Evolutionary conservation across 2,888 invertebrate species (phyloP), one percentile per base, ranked within the genome.

Genomic region (Patella pellucida): DNA sequence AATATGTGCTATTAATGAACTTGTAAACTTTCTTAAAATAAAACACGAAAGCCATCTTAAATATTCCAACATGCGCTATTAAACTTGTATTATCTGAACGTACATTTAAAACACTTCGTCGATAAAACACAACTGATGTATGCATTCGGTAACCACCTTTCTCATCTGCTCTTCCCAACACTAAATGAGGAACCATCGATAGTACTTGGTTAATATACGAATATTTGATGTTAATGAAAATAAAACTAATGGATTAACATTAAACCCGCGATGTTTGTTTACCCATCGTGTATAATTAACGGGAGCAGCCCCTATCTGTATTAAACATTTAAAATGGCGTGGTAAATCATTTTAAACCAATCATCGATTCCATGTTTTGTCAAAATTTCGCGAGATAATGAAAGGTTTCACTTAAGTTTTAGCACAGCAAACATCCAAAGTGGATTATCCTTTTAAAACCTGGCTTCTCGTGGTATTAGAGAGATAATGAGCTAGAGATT

Each of bases 331-430:
- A 23, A 62, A 62, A 16, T 12, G 12, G 62, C 62, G 62, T 62
- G 62, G 19, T 62, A 41, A 41, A 41, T 62, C 62, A 23, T 12
- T 62, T 62, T 23, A 62, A 62, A 62, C 62, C 62, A 62, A 62
- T 62, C 62, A 62, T 19, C 23, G 62, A 23, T 23, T 62, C 19
- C 23, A 62, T n/a, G 19, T 62, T 62, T 23, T 62, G 23, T 62
- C 62, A 62, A 62, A n/a, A 19, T 62, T 62, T 62, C 19, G 19
- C 62, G 23, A 62, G 19, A 19, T 14, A 62, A 23, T 62, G 62
- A 62, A 62, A 62, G 62, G 23, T 62, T 62, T 62, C 23, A 62
- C 62, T 62, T 62, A 62, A 62, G 23, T 19, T 62, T 62, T 62
- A 23, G 19, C 62, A 62, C 62, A 62, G 23, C 62, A 62, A 62